Base-by-base conservation (phyloP, 2,797 vertebrate genomes). In the Sardinella longiceps region DNA sequence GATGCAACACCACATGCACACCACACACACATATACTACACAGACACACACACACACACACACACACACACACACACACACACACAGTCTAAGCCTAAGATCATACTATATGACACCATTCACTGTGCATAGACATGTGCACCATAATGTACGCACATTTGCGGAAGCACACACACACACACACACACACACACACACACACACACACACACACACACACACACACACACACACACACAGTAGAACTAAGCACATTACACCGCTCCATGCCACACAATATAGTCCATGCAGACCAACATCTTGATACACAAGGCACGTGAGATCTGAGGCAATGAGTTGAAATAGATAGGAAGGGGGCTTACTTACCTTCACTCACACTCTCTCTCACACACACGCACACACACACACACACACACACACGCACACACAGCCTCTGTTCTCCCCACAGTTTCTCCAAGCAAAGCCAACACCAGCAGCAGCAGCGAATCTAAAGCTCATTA, bases 41-140 rank as follows among this genome's bases (percentile, higher is more conserved):
- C 0, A 63, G 0, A 63, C 60, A 28, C 10, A 28, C 23, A 80
- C 58, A 85, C 43, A 85, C 14, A 50, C 50, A 80, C 50, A 84
- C 33, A 81, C n/a, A 50, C 56, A 84, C 86, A 85, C 0, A 53
- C 58, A 82, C 45, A 83, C 12, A 83, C 45, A 83, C 25, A 83
- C 45, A 28, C 23, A 82, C 14, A 37, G 23, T 53, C 60, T n/a
- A n/a, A 33, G 12, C 12, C 48, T 50, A 50, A 50, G 11, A 50
- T 50, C 48, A 50, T 50, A 50, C 48, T 3, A 50, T 50, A 14
- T 15, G 2, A 50, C 48, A 50, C 15, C 11, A 50, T 50, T 14
- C 12, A 50, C 14, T 50, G 15, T 50, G 48, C 14, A 50, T 50
- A 50, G 15, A 50, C 48, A 50, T 50, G 48, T 50, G 15, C 48